phyloP scores from a whole-genome alignment of 2,113 vertebrate species.

The Amazona guildingii region DNA sequence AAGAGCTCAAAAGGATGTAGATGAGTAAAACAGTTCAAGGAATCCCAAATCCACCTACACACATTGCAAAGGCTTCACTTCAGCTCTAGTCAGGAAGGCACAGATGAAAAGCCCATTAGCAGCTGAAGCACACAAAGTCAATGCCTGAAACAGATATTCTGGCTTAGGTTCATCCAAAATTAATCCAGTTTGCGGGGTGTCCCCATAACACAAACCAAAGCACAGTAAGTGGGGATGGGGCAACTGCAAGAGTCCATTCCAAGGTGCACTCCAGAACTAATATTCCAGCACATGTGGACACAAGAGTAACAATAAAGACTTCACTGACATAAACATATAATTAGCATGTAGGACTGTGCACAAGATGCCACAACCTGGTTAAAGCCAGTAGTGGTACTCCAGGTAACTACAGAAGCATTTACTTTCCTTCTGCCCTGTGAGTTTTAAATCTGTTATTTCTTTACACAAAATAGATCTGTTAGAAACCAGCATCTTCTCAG shows the following conservation, averaged over 20 bases:
- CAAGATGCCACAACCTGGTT: not conserved
- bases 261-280: not conserved
- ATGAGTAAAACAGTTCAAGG: not conserved
- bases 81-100: not conserved
- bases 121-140: not conserved
- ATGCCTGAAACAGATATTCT: not conserved
- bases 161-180: not conserved
- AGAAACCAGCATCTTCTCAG: not conserved
- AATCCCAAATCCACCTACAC: not conserved
- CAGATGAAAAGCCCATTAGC: not conserved
- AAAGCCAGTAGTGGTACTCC: not conserved
- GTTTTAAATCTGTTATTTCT: not conserved
- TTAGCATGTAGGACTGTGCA: fast-evolving
- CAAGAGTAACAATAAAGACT: not conserved
- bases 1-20: not conserved
- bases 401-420: not conserved
- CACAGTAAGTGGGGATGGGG: not conserved
- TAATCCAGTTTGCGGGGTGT: fast-evolving
- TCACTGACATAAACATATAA: not conserved
- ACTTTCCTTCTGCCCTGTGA: not conserved
- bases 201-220: fast-evolving
- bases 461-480: not conserved
- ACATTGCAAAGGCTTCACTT: not conserved
- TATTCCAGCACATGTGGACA: fast-evolving
- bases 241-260: fast-evolving